These are phyloP conservation scores for Dorcus parallelipipedus DNA, from an alignment of 2,888 invertebrate genomes.

Conservation along the genomic window DNA sequence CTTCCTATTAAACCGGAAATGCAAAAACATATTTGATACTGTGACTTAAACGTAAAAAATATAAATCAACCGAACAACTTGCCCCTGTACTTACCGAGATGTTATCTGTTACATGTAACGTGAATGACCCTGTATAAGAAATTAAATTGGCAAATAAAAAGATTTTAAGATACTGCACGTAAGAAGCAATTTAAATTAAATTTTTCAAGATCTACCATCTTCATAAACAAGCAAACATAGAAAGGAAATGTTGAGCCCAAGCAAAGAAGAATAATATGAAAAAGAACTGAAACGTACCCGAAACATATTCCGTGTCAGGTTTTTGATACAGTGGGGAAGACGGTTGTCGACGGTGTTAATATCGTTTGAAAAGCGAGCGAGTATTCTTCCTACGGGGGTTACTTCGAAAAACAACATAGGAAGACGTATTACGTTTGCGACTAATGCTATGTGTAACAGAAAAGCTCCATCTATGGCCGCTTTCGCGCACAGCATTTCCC, in stretches of 20 bases:
- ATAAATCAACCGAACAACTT: too few relatives aligned
- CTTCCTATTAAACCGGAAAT: too few relatives aligned
- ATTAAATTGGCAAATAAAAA: too few relatives aligned
- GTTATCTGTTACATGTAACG: too few relatives aligned
- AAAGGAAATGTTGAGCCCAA: not conserved
- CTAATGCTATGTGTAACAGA: slow-evolving; percentile 55
- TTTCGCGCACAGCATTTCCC: slow-evolving; percentile 53
- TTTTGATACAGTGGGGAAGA: slow-evolving; percentile 41
- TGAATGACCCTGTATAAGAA: too few relatives aligned
- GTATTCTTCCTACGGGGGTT: slow-evolving; percentile 69
- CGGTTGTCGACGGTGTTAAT: slow-evolving; percentile 65
- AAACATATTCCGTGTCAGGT: slow-evolving; percentile 13
- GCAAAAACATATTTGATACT: too few relatives aligned
- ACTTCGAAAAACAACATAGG: slow-evolving; percentile 73
- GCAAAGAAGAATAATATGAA: slow-evolving; percentile 1
- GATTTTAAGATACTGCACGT: too few relatives aligned
- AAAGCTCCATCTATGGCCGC: slow-evolving; percentile 53
- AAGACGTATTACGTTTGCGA: slow-evolving; percentile 59
- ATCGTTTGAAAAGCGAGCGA: slow-evolving; percentile 70
- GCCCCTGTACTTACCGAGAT: too few relatives aligned
- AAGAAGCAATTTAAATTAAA: not conserved
- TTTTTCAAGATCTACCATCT: not conserved
- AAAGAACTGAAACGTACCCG: slow-evolving; percentile 21
- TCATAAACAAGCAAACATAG: not conserved
- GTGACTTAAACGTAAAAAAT: too few relatives aligned